These are phyloP conservation scores for Microplitis mediator DNA, from an alignment of 1,140 invertebrate genomes.

Conservation along the genomic window DNA sequence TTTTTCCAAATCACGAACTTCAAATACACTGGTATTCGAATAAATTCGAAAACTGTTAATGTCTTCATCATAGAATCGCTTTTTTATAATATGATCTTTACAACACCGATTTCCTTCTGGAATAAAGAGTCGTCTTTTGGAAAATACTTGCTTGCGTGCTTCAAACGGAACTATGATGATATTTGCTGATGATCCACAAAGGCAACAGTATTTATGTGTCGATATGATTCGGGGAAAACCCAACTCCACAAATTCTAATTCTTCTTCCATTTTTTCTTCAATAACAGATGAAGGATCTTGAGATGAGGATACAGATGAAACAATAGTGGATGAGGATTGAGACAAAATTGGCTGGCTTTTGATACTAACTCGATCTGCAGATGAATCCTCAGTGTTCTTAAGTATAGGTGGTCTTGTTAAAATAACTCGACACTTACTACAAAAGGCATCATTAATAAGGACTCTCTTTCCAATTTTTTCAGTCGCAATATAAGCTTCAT, in stretches of 20 bases:
- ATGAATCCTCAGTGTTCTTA: not conserved
- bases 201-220: not conserved
- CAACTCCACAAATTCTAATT: slow-evolving; percentile 2
- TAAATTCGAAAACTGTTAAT: slow-evolving; percentile 17
- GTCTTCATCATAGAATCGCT: slow-evolving; percentile 26
- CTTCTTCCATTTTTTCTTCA: not conserved
- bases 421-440: not conserved
- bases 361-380: not conserved
- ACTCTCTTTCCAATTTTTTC: not conserved
- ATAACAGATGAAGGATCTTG: not conserved
- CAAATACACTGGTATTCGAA: slow-evolving; percentile 21
- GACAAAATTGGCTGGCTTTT: not conserved
- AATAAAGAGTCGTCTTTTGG: slow-evolving; percentile 22
- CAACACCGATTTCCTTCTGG: slow-evolving; percentile 31
- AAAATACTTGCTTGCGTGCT: not conserved
- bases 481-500: not conserved
- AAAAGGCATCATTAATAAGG: not conserved
- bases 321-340: not conserved
- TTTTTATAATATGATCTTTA: slow-evolving; percentile 29
- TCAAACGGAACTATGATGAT: too few relatives aligned
- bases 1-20: slow-evolving; percentile 14
- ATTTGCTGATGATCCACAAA: too few relatives aligned
- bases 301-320: not conserved
- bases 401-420: not conserved
- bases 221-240: not conserved